phyloP scores from a whole-genome alignment of 2,113 vertebrate species.

The Arizona elegans region DNA sequence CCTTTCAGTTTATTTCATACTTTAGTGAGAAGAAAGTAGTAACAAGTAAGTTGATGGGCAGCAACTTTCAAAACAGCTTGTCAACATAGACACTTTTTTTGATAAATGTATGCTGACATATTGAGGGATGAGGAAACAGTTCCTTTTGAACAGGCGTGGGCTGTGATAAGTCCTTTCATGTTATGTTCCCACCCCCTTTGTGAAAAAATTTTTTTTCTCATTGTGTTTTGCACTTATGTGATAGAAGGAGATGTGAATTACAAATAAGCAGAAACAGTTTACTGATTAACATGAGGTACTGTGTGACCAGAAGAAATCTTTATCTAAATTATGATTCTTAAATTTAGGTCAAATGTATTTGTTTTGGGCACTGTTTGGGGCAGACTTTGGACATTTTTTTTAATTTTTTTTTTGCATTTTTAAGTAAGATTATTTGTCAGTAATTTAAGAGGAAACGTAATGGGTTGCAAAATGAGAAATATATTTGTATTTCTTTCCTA shows the following conservation, averaged over 20 bases:
- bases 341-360: neutral
- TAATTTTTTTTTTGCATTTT: neutral
- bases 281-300: neutral
- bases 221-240: neutral
- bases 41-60: neutral
- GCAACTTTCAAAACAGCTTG: neutral
- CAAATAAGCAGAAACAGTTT: too few species aligned
- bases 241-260: neutral
- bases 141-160: neutral
- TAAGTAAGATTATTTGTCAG: neutral
- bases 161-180: neutral
- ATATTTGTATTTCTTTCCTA: slow-evolving; percentile 53
- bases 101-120: neutral
- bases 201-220: neutral
- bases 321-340: neutral
- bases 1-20: neutral
- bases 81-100: neutral
- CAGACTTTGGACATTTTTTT: neutral
- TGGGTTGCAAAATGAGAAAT: neutral
- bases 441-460: neutral
- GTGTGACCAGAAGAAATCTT: neutral
- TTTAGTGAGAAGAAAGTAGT: neutral
- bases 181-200: neutral
- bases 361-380: neutral
- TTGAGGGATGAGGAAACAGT: neutral